Conservation (phyloP, 2,113 vertebrate genomes). For the Salminus brasiliensis region DNA sequence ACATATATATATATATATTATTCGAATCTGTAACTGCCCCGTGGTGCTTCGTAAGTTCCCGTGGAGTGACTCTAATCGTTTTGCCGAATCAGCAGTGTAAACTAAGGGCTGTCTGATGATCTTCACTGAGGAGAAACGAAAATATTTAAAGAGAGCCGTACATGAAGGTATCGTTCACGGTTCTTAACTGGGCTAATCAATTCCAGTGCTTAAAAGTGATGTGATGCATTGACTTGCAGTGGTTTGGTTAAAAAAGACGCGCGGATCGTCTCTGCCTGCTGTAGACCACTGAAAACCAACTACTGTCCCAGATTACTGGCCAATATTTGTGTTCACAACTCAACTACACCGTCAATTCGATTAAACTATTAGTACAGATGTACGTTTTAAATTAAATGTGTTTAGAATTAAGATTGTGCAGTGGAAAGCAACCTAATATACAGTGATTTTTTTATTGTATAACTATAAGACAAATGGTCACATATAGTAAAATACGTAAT, state of each 20-base stretch:
- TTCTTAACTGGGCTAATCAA: not conserved
- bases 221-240: not conserved
- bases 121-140: not conserved
- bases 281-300: not conserved
- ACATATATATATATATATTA: no score
- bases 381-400: no score
- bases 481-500: no score
- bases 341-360: no score
- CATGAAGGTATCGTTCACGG: not conserved
- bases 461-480: no score
- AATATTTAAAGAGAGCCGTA: not conserved
- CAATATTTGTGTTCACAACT: not conserved
- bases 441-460: no score
- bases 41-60: not conserved
- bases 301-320: not conserved
- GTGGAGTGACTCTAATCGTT: constrained; percentile 4
- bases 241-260: not conserved
- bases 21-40: not conserved
- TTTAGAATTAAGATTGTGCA: no score
- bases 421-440: no score
- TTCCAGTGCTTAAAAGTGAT: not conserved
- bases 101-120: constrained; percentile 8
- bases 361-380: no score
- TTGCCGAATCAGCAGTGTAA: not conserved
- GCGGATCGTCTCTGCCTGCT: not conserved